Evolutionary conservation across 64 coral and sea anemone genomes (phyloP), one percentile per base, ranked within the genome.

Genomic region (Actinia tenebrosa): DNA sequence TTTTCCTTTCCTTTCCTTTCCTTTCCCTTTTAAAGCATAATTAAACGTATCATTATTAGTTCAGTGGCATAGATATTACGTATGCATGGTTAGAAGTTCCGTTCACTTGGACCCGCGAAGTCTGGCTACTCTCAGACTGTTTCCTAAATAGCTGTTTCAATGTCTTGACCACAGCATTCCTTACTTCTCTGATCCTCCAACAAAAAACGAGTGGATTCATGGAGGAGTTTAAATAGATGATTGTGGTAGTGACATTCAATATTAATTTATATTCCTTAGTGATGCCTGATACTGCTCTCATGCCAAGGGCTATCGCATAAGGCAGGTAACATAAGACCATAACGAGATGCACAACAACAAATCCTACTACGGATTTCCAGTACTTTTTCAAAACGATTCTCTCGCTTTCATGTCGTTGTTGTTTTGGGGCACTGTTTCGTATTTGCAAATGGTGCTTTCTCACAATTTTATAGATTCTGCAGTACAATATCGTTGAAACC

Each of bases 221-320:
- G 3, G 54, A 42, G 9, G 83, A 85, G 56, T 64, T 85, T 18
- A 85, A n/a, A 46, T 63, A 85, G 60, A 85, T 85, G 53, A 85
- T 26, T n/a, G 83, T 61, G 10, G 83, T 63, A 25, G 83, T 43
- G 22, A 85, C 15, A 30, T 85, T 85, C 16, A 85, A 16, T 5
- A 37, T 18, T 10, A 85, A 46, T 42, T 85, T 85, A 62, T 85
- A 85, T 27, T 85, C 83, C 56, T 85, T 85, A 16, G 83, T 85
- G 22, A 85, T 27, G 3, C 83, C 83, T 5, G 54, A 9, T 3
- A 62, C 53, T 8, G 46, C 20, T 7, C 83, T 56, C 7, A 37
- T 44, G 5, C 3, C 19, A 7, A 85, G 19, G 16, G 56, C 46
- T 22, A 85, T 22, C 6, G 53, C 53, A 64, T 85, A 85, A 42